A percentile compares a stretch with the other conserved stretches of the same genome.
These are phyloP conservation scores for Bolborhynchus lineola DNA, from an alignment of 2,113 vertebrate species.

Conservation along the genomic window DNA sequence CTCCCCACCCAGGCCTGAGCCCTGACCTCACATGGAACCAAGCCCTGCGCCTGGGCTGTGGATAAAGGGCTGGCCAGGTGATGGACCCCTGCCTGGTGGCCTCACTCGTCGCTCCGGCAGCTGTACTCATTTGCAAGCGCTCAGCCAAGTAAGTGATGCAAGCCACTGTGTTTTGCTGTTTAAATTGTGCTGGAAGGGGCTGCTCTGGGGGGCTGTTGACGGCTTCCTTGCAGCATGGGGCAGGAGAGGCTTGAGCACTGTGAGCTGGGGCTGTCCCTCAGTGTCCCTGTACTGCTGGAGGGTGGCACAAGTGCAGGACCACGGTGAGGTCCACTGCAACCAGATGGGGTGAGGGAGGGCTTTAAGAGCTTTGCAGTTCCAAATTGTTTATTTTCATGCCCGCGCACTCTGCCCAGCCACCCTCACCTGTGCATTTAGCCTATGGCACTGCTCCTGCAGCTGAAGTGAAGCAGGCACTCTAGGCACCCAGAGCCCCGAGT, in stretches of 20 bases:
- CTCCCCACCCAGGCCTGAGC: neutral
- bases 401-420: rapidly evolving
- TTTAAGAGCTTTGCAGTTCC: neutral
- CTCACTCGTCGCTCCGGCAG: rapidly evolving
- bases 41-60: neutral
- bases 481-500: rapidly evolving
- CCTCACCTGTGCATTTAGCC: neutral
- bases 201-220: neutral
- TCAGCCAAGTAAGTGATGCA: neutral
- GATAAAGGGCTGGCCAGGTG: slow-evolving; percentile 44
- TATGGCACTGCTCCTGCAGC: neutral
- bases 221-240: neutral
- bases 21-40: neutral
- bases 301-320: neutral
- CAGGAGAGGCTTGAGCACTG: neutral
- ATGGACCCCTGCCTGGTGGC: neutral
- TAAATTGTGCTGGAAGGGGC: neutral
- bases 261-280: neutral
- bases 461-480: neutral
- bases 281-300: neutral
- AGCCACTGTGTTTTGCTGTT: neutral
- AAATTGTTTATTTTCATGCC: neutral
- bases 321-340: neutral
- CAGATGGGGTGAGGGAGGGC: neutral
- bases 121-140: neutral